Base-by-base conservation (phyloP, 1,140 invertebrate genomes). In the Belonocnema kinseyi region DNA sequence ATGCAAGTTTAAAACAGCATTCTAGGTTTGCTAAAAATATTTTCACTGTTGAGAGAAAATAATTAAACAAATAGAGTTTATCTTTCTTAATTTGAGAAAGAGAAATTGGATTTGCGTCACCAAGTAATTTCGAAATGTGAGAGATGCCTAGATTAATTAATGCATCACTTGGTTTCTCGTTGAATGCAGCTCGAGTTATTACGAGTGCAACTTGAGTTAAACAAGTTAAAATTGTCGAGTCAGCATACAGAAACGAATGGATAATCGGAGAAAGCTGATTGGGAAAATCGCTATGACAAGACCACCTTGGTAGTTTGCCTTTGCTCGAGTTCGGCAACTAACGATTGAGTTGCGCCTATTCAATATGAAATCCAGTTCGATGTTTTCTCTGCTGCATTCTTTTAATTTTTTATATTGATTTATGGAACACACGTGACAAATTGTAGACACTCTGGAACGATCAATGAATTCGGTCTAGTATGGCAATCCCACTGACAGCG, bases 191-290 rank as follows among this genome's bases (percentile, higher is more conserved):
- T 17, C 54, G 10, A 17, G 4, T 17, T 17, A 56, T 58, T 58
- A 10, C 56, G 26, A 61, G 26, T 40, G 16, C 13, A 40, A 46
- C 14, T 66, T 66, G 33, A 46, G 21, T 66, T 66, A 54, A 54
- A 17, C n/a, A 54, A n/a, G 17, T n/a, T 40, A n/a, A 66, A 66
- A 66, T 40, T 61, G 53, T 72, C 50, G 61, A 75, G 26, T 61
- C 40, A 40, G 56, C 17, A 16, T 71, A 66, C 52, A 33, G 61
- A 66, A 66, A 66, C 40, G 61, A 66, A 66, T 66, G 54, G 74
- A 76, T 81, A 83, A 83, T 81, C 76, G 58, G 82, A 80, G 83
- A 83, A 84, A 84, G 77, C 61, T 74, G 79, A 75, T 78, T 46
- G 58, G 50, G 74, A 80, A 82, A 80, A 78, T 82, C 75, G 66